phyloP scores from a whole-genome alignment of 2,113 vertebrate species.

The Lipophrys pholis region DNA sequence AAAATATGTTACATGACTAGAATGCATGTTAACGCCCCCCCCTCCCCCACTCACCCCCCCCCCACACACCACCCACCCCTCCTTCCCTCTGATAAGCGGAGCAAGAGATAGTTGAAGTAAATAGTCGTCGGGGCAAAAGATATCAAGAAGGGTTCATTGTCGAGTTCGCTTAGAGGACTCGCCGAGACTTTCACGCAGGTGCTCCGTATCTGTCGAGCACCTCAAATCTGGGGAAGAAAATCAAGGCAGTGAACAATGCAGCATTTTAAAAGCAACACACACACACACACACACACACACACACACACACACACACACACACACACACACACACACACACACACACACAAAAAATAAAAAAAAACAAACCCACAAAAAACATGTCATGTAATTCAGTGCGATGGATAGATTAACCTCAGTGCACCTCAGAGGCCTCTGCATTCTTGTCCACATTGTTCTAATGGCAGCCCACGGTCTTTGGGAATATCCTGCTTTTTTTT shows the following conservation, averaged over 20 bases:
- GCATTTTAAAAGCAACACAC: conserved; percentile 45
- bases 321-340: no score
- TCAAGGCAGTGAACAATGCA: conserved; percentile 52
- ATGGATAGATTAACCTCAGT: conserved; percentile 78
- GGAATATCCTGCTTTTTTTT: conserved; percentile 65
- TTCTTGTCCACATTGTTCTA: conserved; percentile 74
- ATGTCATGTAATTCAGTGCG: conserved; percentile 67
- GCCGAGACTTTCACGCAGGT: conserved; percentile 57
- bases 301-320: no score
- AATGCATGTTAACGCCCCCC: conserved; percentile 63
- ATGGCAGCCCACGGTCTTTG: conserved; percentile 73
- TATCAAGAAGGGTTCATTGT: conserved; percentile 66
- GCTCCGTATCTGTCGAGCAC: conserved; percentile 55
- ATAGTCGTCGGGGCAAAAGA: conserved; percentile 54
- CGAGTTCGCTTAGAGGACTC: conserved; percentile 50
- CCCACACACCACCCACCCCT: no score
- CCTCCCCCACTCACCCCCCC: no score
- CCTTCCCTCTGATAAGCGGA: no score
- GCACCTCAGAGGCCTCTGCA: conserved; percentile 66
- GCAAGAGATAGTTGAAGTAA: conserved; percentile 66
- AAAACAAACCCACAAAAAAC: conserved; percentile 46
- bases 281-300: conserved; percentile 2
- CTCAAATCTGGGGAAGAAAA: conserved; percentile 33
- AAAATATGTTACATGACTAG: conserved; percentile 74
- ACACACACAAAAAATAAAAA: background rate